Conservation (phyloP, 35 echinoderm and acorn worm genomes). For the Nesometra sesokonis region DNA sequence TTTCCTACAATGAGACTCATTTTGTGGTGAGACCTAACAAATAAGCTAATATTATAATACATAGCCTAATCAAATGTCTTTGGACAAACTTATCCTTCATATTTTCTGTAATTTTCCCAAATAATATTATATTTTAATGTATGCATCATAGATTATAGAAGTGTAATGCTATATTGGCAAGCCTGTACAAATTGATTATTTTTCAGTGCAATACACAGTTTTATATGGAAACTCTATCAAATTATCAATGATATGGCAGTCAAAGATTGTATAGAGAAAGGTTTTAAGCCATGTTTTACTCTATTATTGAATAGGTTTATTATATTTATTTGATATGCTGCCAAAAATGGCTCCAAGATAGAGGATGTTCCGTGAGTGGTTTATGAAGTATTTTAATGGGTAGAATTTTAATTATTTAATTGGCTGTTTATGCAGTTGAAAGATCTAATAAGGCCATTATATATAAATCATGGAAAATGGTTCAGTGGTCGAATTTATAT, state of each 20-base stretch:
- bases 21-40: no score
- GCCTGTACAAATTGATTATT: neutral
- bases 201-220: neutral
- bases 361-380: neutral
- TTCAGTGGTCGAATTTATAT: no score
- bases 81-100: no score
- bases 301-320: neutral
- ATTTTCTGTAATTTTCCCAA: no score
- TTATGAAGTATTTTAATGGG: neutral
- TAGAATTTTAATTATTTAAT: neutral
- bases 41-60: no score
- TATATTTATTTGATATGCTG: neutral
- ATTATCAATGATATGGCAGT: neutral
- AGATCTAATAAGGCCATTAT: no score
- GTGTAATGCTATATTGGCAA: neutral
- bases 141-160: neutral
- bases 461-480: no score
- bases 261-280: neutral
- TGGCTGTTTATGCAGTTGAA: neutral
- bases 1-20: no score
- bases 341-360: neutral
- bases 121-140: neutral
- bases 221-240: neutral
- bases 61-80: no score
- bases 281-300: neutral